A percentile compares a stretch with the other conserved stretches of the same genome.
phyloP scores from a whole-genome alignment of 2,888 invertebrate genomes.

The Disparrhopalites patrizii region DNA sequence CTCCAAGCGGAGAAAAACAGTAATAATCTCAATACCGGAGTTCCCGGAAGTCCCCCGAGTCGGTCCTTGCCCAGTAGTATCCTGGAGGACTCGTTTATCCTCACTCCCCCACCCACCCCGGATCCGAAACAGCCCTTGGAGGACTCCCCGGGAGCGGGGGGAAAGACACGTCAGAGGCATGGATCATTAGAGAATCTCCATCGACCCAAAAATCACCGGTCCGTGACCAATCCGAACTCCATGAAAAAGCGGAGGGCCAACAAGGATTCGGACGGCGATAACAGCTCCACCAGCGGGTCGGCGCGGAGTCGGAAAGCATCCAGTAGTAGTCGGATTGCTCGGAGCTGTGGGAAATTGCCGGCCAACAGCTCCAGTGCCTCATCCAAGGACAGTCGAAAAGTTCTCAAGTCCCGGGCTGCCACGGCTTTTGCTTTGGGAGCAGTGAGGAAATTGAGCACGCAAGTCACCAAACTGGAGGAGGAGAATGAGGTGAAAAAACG shows the following conservation, averaged over 20 bases:
- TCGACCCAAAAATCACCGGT: constrained; percentile 27
- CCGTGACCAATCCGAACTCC: background rate
- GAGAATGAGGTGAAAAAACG: constrained; percentile 18
- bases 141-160: background rate
- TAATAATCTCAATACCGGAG: too few relatives aligned
- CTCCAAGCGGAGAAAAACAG: too few relatives aligned
- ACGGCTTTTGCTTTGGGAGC: constrained; percentile 30
- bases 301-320: constrained; percentile 8
- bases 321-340: background rate
- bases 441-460: constrained; percentile 17
- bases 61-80: background rate
- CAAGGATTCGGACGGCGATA: background rate
- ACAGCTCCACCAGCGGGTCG: background rate
- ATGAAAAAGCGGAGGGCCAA: background rate
- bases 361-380: background rate
- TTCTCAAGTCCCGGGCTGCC: constrained; percentile 20
- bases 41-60: background rate
- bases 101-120: background rate
- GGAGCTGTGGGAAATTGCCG: background rate
- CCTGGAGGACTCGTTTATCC: background rate
- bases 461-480: constrained; percentile 9
- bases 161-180: constrained; percentile 10
- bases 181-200: constrained; percentile 27
- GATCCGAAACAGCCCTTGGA: too few relatives aligned
- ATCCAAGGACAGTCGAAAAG: too few relatives aligned